A percentile compares a stretch with the other conserved stretches of the same genome.
phyloP scores from a whole-genome alignment of 2,797 vertebrate genomes.

The Rhynchonycteris naso region DNA sequence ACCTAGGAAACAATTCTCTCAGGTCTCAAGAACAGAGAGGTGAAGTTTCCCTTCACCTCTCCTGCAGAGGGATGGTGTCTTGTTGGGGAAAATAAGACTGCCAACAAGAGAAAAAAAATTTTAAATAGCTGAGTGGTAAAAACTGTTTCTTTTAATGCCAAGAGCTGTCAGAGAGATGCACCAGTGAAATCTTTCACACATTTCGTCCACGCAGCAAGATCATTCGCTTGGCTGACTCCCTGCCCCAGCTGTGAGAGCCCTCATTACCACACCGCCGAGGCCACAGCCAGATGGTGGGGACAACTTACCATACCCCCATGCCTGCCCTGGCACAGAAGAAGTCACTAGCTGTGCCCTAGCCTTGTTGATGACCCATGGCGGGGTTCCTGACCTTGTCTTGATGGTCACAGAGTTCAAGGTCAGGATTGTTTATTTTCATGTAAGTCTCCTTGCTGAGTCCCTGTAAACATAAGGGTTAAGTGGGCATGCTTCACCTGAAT shows the following conservation, averaged over 20 bases:
- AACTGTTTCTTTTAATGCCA: conserved; percentile 16
- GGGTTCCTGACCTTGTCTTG: neutral
- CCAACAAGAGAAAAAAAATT: neutral
- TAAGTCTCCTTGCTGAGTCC: neutral
- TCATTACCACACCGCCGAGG: neutral
- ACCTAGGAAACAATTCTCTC: conserved; percentile 7
- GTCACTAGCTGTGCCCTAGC: neutral
- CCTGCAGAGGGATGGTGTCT: neutral
- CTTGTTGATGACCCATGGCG: neutral
- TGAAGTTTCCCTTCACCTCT: neutral
- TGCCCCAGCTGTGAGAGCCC: conserved; percentile 43
- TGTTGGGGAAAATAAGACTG: conserved; percentile 38
- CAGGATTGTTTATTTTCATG: neutral
- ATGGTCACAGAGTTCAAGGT: neutral
- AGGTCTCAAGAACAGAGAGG: neutral
- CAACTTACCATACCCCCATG: neutral
- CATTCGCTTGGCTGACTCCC: neutral
- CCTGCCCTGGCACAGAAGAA: neutral
- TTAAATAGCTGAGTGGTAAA: conserved; percentile 58
- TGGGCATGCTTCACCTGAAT: neutral
- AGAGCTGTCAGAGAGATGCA: conserved; percentile 61
- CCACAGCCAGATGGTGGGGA: conserved; percentile 55
- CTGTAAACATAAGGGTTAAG: neutral
- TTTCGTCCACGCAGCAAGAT: conserved; percentile 66
- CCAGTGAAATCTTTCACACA: conserved; percentile 54